Evolutionary conservation across 2,888 invertebrate genomes (phyloP).

Genomic region (Camptogramma bilineatum): DNA sequence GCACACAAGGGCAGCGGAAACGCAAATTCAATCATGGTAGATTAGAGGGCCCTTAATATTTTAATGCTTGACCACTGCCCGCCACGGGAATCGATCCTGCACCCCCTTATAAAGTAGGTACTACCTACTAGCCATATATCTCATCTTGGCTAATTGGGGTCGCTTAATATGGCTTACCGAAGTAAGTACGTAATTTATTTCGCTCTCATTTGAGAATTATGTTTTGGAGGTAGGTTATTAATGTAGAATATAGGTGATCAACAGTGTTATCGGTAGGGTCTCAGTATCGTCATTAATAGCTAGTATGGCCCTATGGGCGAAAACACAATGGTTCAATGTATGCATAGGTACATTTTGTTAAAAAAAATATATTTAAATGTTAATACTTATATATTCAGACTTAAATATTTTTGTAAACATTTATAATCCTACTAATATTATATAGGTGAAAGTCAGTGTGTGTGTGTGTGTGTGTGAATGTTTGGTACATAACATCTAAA

Average conservation of each 20-base stretch:
- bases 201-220: slow-evolving; percentile 69
- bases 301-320: no score
- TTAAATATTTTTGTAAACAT: no score
- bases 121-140: slow-evolving; percentile 72
- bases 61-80: slow-evolving; percentile 83
- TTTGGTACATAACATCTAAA: no score
- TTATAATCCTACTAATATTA: no score
- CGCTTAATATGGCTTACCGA: slow-evolving; percentile 84
- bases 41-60: slow-evolving; percentile 83
- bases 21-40: slow-evolving; percentile 84
- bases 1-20: slow-evolving; percentile 65
- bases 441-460: no score
- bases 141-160: slow-evolving; percentile 83
- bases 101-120: slow-evolving; percentile 70
- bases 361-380: no score
- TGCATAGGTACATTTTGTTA: no score
- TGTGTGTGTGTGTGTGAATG: no score
- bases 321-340: no score
- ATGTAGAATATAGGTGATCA: slow-evolving; percentile 44
- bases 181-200: slow-evolving; percentile 84
- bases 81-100: slow-evolving; percentile 77
- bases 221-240: slow-evolving; percentile 50
- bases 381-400: no score
- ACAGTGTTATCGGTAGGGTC: slow-evolving; percentile 21
- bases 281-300: not conserved